Base-by-base conservation (phyloP, 2,888 invertebrate species). In the Micoletzkya japonica region DNA sequence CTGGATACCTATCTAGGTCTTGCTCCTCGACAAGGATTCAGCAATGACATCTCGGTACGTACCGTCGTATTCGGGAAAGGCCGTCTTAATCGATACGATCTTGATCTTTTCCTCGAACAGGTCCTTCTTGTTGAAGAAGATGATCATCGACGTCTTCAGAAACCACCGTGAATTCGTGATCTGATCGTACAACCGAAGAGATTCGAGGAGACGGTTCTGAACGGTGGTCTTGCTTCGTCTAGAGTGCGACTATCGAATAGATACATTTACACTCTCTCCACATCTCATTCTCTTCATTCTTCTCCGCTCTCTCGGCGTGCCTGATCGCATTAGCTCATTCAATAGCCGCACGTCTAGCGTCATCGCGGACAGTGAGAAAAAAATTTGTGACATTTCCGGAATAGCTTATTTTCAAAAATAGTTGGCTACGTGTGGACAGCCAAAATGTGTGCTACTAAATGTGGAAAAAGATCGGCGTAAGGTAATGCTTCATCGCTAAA, bases 191-290 rank as follows among this genome's bases (percentile, higher is more conserved):
- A 85, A 73, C n/a, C 82, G 73, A 76, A 85, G 75, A 26, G 84
- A 83, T 67, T 85, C 85, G 44, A 82, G 72, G 77, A 85, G 83
- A 66, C 85, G 80, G 66, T 85, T 85, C 84, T 84, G 73, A 69
- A 81, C n/a, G n/a, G n/a, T n/a, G n/a, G n/a, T 44, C 20, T 44
- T 44, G 44, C 10, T 14, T 44, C 44, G 44, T 44, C n/a, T n/a
- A n/a, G n/a, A n/a, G n/a, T n/a, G n/a, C n/a, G n/a, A n/a, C n/a
- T n/a, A n/a, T n/a, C n/a, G n/a, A n/a, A n/a, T n/a, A n/a, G n/a
- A n/a, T n/a, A n/a, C n/a, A n/a, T n/a, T n/a, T n/a, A n/a, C n/a
- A n/a, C n/a, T n/a, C n/a, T n/a, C n/a, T n/a, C n/a, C n/a, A n/a
- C n/a, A n/a, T n/a, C n/a, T n/a, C n/a, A n/a, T n/a, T n/a, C n/a